These are phyloP conservation scores for Montifringilla adamsi DNA, from an alignment of 2,113 vertebrate genomes.

Conservation along the genomic window DNA sequence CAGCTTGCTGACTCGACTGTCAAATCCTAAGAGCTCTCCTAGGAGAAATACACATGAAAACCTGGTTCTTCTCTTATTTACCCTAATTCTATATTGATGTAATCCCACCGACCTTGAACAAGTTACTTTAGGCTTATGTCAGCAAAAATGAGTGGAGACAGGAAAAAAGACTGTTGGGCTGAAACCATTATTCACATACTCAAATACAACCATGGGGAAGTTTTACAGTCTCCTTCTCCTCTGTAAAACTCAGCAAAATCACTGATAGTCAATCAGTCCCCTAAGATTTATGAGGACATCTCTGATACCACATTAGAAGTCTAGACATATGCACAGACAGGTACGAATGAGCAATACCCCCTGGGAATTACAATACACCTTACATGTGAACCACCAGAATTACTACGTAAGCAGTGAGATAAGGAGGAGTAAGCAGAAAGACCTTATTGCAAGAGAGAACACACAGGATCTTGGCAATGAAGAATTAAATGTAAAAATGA, in stretches of 20 bases:
- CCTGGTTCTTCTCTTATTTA: neutral
- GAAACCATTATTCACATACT: neutral
- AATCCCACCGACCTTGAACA: neutral
- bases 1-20: neutral
- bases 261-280: neutral
- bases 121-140: neutral
- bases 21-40: neutral
- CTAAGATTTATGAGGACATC: neutral
- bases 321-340: neutral
- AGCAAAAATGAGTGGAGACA: neutral
- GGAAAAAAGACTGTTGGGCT: neutral
- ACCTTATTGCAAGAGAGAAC: neutral
- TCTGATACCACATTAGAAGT: neutral
- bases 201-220: neutral
- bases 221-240: neutral
- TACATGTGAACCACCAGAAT: neutral
- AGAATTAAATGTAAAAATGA: slow-evolving; percentile 17
- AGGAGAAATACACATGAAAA: neutral
- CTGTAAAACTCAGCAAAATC: neutral
- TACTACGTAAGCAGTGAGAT: neutral
- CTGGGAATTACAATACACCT: neutral
- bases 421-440: neutral
- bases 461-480: neutral
- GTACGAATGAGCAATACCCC: neutral
- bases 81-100: neutral